Percentiles rank a stretch among this genome's conserved stretches.
Conservation (phyloP, 2,888 invertebrate genomes). For the Fabriciana adippe region DNA sequence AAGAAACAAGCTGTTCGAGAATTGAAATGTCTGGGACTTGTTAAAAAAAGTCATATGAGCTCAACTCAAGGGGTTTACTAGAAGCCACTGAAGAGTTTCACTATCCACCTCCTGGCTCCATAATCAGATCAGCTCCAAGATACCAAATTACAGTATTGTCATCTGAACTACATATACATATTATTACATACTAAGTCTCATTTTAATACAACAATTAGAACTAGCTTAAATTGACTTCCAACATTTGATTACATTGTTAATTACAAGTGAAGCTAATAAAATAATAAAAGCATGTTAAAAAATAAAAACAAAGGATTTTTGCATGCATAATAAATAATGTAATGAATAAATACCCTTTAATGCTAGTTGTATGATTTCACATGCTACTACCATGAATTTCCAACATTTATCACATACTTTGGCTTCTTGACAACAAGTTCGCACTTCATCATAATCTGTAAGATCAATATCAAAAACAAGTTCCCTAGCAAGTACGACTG, state of each 20-base stretch:
- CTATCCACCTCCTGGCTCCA: no score
- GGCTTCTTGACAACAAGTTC: conserved; percentile 95
- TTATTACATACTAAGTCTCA: no score
- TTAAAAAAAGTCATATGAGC: no score
- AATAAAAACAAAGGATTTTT: neutral
- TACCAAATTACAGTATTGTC: no score
- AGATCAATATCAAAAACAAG: conserved; percentile 99
- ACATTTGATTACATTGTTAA: no score
- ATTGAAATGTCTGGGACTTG: neutral
- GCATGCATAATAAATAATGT: neutral
- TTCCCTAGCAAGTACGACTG: conserved; percentile 88
- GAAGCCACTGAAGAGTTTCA: no score
- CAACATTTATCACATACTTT: conserved; percentile 97
- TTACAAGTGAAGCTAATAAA: no score
- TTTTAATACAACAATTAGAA: no score
- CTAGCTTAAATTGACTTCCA: no score
- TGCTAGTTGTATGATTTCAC: conserved; percentile 92
- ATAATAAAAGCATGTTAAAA: neutral
- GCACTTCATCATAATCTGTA: conserved; percentile 98
- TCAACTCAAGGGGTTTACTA: no score
- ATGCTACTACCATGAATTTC: conserved; percentile 97
- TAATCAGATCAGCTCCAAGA: no score
- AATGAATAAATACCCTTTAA: conserved; percentile 84
- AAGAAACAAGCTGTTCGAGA: neutral
- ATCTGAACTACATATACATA: no score